A percentile compares a stretch with the other conserved stretches of the same genome.
Evolutionary conservation across 2,797 vertebrate genomes (phyloP).

Genomic region (Rhinogobio ventralis): DNA sequence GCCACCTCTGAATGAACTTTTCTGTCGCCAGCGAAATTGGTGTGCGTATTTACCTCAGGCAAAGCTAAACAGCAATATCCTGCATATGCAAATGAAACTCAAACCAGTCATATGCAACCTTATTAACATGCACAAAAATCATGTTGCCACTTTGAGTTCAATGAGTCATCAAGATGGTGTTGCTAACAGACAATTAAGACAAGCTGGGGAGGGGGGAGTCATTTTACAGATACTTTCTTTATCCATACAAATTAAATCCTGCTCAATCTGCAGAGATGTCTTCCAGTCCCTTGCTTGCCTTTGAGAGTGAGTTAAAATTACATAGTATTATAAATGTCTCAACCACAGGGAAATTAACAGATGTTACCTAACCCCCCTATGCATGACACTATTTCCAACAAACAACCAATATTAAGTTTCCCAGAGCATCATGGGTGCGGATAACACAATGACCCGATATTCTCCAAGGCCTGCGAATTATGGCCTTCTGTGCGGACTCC

Average conservation of each 20-base stretch:
- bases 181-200: constrained; percentile 19
- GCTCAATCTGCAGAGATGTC: constrained; percentile 12
- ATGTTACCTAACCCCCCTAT: constrained; percentile 9
- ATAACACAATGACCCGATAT: constrained; percentile 6
- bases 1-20: constrained; percentile 22
- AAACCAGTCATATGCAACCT: constrained; percentile 22
- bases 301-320: constrained; percentile 27
- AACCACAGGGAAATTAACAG: constrained; percentile 41
- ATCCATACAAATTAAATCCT: constrained; percentile 28
- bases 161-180: constrained; percentile 11
- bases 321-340: constrained; percentile 35
- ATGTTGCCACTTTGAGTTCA: constrained; percentile 29
- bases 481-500: constrained; percentile 24
- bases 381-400: constrained; percentile 30
- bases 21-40: background rate
- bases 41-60: constrained; percentile 6
- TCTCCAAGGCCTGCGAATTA: constrained; percentile 10
- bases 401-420: constrained; percentile 28
- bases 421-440: background rate
- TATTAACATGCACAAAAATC: constrained; percentile 25
- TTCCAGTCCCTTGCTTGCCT: constrained; percentile 20
- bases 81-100: constrained; percentile 22
- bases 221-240: constrained; percentile 26
- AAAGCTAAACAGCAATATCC: constrained; percentile 26
- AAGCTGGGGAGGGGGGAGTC: background rate